A percentile compares a stretch with the other conserved stretches of the same genome.
These are phyloP conservation scores for Chloropsis cyanopogon DNA, from an alignment of 2,113 vertebrate genomes.

Conservation along the genomic window DNA sequence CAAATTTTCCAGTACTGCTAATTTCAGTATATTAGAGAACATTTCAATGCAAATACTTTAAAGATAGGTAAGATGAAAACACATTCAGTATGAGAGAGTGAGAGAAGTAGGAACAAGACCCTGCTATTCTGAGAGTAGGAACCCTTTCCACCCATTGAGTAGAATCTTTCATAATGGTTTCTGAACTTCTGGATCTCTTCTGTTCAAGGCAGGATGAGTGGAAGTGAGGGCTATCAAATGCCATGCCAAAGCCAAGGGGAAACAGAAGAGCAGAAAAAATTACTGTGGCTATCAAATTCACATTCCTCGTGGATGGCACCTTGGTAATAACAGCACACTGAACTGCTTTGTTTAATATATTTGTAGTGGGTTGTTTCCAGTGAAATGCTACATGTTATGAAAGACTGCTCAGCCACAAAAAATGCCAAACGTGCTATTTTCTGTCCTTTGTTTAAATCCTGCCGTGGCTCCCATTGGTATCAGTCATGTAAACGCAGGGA, in stretches of 20 bases:
- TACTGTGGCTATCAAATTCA: background rate
- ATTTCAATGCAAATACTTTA: background rate
- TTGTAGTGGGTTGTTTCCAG: background rate
- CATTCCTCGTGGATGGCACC: background rate
- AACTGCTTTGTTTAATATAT: background rate
- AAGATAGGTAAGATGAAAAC: background rate
- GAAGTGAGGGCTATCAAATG: background rate
- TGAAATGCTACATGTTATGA: background rate
- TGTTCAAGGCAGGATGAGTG: background rate
- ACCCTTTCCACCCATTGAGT: background rate
- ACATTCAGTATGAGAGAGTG: background rate
- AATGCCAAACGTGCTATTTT: background rate
- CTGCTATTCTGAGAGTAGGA: background rate
- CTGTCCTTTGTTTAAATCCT: constrained; percentile 8
- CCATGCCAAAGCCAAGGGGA: background rate
- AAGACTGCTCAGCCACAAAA: background rate
- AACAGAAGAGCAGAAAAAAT: background rate
- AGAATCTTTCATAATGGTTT: background rate
- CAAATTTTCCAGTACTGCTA: background rate
- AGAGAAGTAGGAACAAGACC: background rate
- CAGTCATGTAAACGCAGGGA: background rate
- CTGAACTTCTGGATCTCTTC: background rate
- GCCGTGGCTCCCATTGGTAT: background rate
- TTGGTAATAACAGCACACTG: background rate
- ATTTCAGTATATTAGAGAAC: background rate